Conservation (phyloP, 1,140 invertebrate species). For the Zaprionus ghesquierei region DNA sequence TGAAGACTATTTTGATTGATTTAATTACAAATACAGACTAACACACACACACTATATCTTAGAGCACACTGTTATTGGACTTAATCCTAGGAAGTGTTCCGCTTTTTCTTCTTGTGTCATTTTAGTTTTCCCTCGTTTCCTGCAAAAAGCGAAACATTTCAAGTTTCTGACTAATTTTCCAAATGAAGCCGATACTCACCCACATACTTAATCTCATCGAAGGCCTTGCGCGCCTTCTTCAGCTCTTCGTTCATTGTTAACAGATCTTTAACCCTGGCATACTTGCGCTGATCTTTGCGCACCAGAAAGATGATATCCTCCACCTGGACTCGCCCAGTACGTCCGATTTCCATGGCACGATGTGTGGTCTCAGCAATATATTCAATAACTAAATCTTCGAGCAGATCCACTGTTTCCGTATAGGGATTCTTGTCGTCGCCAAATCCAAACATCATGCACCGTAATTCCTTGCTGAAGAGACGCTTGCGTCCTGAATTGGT, state of each 20-base stretch:
- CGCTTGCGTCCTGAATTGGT: conserved; percentile 90
- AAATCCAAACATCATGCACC: conserved; percentile 99
- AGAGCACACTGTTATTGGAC: conserved; percentile 3
- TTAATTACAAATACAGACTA: conserved; percentile 7
- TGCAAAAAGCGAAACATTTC: conserved; percentile 10
- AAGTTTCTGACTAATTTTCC: not conserved
- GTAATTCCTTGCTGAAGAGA: conserved; percentile 94
- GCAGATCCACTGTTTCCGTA: conserved; percentile 98
- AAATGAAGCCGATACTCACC: conserved; percentile 47
- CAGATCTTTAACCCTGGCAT: conserved; percentile 98
- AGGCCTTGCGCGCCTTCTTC: conserved; percentile 99
- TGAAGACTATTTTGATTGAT: conserved; percentile 99
- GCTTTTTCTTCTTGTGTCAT: conserved; percentile 64
- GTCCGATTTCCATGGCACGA: conserved; percentile 98
- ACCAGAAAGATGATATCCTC: conserved; percentile 99
- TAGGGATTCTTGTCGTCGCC: conserved; percentile 99
- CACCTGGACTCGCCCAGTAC: conserved; percentile 96
- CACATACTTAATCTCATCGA: conserved; percentile 99
- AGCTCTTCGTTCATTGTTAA: conserved; percentile 99
- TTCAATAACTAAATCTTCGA: conserved; percentile 99
- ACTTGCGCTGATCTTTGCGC: conserved; percentile 98
- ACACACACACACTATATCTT: conserved; percentile 10
- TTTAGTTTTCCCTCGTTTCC: conserved; percentile 80
- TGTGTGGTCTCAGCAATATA: conserved; percentile 98
- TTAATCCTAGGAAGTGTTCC: conserved; percentile 22